Base-by-base conservation (phyloP, 2,113 vertebrate species). In the Rhineura floridana region DNA sequence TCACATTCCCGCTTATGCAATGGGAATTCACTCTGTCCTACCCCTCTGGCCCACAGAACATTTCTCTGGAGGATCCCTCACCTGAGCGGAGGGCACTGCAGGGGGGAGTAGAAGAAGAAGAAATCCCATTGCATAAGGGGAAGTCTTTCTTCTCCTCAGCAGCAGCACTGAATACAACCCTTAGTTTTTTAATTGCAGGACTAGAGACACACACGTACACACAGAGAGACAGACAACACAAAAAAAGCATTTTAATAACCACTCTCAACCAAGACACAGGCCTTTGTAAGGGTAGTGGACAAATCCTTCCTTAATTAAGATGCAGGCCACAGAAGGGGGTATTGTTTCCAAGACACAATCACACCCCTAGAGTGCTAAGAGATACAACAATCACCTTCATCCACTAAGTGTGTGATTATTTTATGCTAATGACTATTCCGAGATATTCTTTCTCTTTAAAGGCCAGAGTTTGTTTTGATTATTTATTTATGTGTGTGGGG, bases 241-340 rank as follows among this genome's bases (percentile, higher is more conserved):
- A n/a, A 9, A 13, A 19, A 19, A 52, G 10, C 30, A 28, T 52
- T 72, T 84, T 72, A 84, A 84, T 73, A 55, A 48, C 83, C 69
- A 39, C 3, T 46, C 36, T 15, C 39, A 23, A 84, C 4, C 42
- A 73, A 55, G 48, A 25, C 52, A 52, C 6, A 4, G 50, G 21
- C 36, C 12, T 44, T 55, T 52, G 30, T 59, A 36, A 59, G 52
- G 79, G 70, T 28, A 69, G 46, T 73, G 69, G 30, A 69, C 84
- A 89, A 89, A 90, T 85, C 67, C 44, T 93, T 84, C 80, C 75
- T 87, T 70, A 93, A 69, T 90, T 93, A 91, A 94, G 59, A 75
- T 65, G 12, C 63, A 62, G 87, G 85, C 23, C 33, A 50, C 50
- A 80, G 44, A 2, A 72, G 85, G 72, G 90, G 88, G 17, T 3